Conservation (phyloP, 2,888 invertebrate species). For the Nymphalis urticae region DNA sequence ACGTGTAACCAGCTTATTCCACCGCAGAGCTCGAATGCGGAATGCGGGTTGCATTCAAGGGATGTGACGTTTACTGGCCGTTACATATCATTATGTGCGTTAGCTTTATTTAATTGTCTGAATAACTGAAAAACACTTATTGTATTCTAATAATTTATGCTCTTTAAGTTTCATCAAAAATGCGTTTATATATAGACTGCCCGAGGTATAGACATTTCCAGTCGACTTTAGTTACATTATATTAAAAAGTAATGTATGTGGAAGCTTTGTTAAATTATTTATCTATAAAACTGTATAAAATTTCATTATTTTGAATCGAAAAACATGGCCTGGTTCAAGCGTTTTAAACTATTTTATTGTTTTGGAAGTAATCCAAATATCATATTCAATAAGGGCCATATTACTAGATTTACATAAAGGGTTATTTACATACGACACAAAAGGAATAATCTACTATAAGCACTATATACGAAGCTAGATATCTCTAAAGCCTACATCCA, state of each 20-base stretch:
- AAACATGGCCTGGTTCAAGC: background rate
- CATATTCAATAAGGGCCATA: background rate
- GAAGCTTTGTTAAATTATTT: background rate
- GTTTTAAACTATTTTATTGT: background rate
- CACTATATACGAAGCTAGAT: conserved; percentile 15
- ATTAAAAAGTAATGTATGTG: background rate
- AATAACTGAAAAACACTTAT: no score
- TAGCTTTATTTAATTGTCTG: no score
- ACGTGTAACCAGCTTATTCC: no score
- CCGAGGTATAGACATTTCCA: background rate
- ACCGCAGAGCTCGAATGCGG: no score
- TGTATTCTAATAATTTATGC: no score
- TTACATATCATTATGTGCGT: no score
- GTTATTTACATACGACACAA: conserved; percentile 17
- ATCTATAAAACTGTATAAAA: background rate
- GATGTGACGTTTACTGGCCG: no score
- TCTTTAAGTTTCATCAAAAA: no score
- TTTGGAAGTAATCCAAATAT: background rate
- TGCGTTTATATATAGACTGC: background rate
- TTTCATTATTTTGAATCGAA: background rate
- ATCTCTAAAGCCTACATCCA: conserved; percentile 26
- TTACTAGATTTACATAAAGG: background rate
- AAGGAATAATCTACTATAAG: conserved; percentile 26
- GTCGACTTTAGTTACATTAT: background rate
- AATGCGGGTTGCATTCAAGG: no score